Base-by-base conservation (phyloP, 1,140 invertebrate genomes). In the Drosophila carrolli region DNA sequence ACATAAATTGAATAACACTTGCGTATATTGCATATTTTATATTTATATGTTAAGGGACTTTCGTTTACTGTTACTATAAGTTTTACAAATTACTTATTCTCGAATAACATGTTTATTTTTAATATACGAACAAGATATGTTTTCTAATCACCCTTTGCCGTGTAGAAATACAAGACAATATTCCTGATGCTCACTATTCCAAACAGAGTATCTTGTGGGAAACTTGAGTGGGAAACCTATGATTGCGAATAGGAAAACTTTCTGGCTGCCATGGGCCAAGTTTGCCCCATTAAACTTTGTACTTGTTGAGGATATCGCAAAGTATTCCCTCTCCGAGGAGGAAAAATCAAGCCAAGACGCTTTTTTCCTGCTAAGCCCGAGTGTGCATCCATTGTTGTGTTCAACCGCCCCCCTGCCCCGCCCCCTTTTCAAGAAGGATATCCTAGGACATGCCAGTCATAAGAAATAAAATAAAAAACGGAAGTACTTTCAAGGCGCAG, bases 261-360 rank as follows among this genome's bases (percentile, higher is more conserved):
- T 70, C 9, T 11, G 14, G 19, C 13, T 38, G 13, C 32, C 46
- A 14, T 51, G 23, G 61, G 37, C 60, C 75, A 50, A 55, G 62
- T 60, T 56, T 77, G 74, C 7, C 48, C 29, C 73, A 60, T 68
- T 76, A 29, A 75, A 59, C 56, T 70, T 70, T 48, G 41, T 77
- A 78, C 75, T 78, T 77, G 75, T 77, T 77, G 74, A 77, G 63
- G 75, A 78, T 53, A 76, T 54, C 54, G 35, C 43, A 27, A n/a
- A 51, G 59, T 75, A 53, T 67, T 48, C 43, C 62, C 62, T 40
- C 51, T 35, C 65, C 37, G 16, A 19, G 60, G 38, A 67, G 55
- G 14, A 6, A 50, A 14, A 63, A 38, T 46, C 59, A 43, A 65
- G 63, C 60, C 57, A 63, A 44, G 65, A 68, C 47, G 35, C 4